A percentile compares a stretch with the other conserved stretches of the same genome.
Evolutionary conservation across 1,140 invertebrate species (phyloP).

Genomic region (Drosophila erecta): DNA sequence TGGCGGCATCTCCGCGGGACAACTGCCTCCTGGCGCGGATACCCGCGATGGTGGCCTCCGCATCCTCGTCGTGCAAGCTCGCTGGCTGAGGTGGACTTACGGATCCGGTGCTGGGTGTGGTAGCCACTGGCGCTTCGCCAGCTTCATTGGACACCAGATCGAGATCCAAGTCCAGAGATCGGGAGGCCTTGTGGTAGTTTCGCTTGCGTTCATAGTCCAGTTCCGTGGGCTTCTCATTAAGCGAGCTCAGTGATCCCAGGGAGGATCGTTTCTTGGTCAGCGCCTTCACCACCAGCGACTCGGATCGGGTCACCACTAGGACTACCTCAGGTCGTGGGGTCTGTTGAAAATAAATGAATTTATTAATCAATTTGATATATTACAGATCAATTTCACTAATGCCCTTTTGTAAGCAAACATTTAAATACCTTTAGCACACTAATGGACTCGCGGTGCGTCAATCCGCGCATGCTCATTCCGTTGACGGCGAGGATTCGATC

Average conservation of each 20-base stretch:
- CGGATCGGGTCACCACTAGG: conserved; percentile 86
- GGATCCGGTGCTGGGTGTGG: conserved; percentile 65
- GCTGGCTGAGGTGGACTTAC: conserved; percentile 72
- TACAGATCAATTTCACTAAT: too few species aligned
- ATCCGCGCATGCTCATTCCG: conserved; percentile 91
- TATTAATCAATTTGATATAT: too few species aligned
- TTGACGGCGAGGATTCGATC: conserved; percentile 96
- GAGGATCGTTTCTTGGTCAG: conserved; percentile 83
- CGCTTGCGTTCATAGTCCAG: conserved; percentile 76
- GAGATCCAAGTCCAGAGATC: conserved; percentile 79
- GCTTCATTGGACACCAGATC: conserved; percentile 80
- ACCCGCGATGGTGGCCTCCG: conserved; percentile 71
- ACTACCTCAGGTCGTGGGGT: conserved; percentile 89
- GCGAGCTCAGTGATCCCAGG: conserved; percentile 79
- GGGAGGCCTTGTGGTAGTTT: conserved; percentile 80
- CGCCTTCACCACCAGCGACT: conserved; percentile 76
- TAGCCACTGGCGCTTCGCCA: conserved; percentile 19
- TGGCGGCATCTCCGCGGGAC: conserved; percentile 75
- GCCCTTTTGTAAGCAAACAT: too few species aligned
- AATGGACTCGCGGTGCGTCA: conserved; percentile 94
- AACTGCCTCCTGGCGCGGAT: conserved; percentile 73
- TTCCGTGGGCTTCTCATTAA: conserved; percentile 80
- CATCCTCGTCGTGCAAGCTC: conserved; percentile 63
- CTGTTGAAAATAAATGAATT: conserved; percentile 57
- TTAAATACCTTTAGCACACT: conserved; percentile 91